Evolutionary conservation across 2,113 vertebrate species (phyloP), one percentile per base, ranked within the genome.

Genomic region (Alethe castanea): DNA sequence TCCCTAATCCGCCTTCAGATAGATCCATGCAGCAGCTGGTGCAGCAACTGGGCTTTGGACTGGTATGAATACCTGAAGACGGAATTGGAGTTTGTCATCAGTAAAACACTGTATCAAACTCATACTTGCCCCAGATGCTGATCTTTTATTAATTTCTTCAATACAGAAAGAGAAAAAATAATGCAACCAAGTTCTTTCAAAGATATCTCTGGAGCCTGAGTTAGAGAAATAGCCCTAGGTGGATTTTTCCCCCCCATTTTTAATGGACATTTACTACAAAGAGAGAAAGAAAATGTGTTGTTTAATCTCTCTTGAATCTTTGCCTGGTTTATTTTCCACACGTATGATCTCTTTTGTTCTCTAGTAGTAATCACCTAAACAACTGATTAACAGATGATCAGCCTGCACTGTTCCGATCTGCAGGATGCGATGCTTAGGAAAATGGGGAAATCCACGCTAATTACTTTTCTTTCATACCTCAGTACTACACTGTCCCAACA

Each of bases 61-160:
- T 76, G 36, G 19, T 42, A 14, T 40, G 42, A 61, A 24, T 19
- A 88, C 64, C 42, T 62, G 60, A 64, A 40, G 33, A 53, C 33
- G 52, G 67, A 83, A 83, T 12, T 59, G 62, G 54, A 65, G 53
- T 62, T 48, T 31, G 36, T 31, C 66, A 35, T 60, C 65, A 67
- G 28, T 78, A 86, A 74, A 95, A 78, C 71, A 83, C 52, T 17
- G 47, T 67, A 64, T 62, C 73, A 85, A 84, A 81, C 29, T 86
- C 67, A 52, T 35, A n/a, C 20, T 59, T 92, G 82, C 71, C 62
- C 52, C 52, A 80, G 69, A 86, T 76, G 19, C 72, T 84, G 80
- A 91, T 95, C 47, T 94, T 94, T 97, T 91, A 92, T 95, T 95
- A 94, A 94, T 91, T 93, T 95, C 22, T 78, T 92, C 88, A 69